phyloP scores from a whole-genome alignment of 2,113 vertebrate genomes.

The Nicator chloris region DNA sequence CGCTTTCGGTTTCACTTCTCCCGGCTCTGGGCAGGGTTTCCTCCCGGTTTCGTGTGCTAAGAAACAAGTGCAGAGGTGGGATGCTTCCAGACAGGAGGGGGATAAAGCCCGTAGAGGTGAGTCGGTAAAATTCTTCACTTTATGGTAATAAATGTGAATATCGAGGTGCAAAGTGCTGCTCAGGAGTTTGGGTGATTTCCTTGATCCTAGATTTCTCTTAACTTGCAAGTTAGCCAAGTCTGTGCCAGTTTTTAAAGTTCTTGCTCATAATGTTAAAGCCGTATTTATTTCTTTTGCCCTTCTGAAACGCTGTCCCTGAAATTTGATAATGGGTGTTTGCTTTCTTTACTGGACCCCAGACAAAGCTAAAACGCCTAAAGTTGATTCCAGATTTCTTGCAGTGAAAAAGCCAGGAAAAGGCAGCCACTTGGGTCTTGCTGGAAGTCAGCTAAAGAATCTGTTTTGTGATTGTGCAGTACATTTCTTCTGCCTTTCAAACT shows the following conservation, averaged over 20 bases:
- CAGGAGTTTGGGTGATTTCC: background rate
- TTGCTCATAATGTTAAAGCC: background rate
- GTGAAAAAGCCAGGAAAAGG: background rate
- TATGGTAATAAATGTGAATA: background rate
- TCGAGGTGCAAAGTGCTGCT: background rate
- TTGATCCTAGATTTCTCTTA: background rate
- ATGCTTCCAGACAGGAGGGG: background rate
- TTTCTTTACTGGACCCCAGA: background rate
- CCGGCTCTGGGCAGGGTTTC: fast-evolving
- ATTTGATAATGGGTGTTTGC: background rate
- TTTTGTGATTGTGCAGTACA: background rate
- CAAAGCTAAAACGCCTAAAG: background rate
- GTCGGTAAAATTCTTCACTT: background rate
- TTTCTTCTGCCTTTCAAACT: background rate
- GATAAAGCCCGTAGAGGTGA: background rate
- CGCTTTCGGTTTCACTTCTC: background rate
- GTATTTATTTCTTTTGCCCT: background rate
- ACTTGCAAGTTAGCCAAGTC: too few relatives aligned
- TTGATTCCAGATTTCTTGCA: background rate
- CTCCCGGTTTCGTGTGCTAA: fast-evolving
- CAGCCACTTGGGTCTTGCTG: background rate
- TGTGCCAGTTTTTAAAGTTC: background rate
- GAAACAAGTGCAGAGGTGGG: background rate
- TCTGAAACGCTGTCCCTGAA: background rate
- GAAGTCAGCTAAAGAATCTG: background rate